Evolutionary conservation across 2,888 invertebrate genomes (phyloP).

Genomic region (Steinernema scapterisci): DNA sequence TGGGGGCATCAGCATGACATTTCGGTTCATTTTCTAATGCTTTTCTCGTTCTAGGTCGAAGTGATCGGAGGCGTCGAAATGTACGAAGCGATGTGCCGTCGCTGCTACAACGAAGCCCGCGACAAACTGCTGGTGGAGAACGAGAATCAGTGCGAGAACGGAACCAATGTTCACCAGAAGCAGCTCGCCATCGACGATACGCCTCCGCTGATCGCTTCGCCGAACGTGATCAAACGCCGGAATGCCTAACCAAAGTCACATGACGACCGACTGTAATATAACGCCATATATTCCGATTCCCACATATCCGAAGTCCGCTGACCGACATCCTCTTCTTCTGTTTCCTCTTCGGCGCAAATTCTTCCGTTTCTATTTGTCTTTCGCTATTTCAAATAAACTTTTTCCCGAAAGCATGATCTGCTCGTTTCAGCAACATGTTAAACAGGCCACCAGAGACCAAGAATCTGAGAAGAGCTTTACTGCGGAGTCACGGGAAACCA

Average conservation of each 20-base stretch:
- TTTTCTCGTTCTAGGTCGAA: conserved; percentile 41
- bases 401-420: too few relatives aligned
- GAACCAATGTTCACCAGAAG: not conserved
- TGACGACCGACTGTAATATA: too few relatives aligned
- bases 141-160: not conserved
- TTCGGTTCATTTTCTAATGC: too few relatives aligned
- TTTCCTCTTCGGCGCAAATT: too few relatives aligned
- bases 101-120: conserved; percentile 39
- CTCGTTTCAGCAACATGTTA: too few relatives aligned
- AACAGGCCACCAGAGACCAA: too few relatives aligned
- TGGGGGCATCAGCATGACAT: too few relatives aligned
- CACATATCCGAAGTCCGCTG: too few relatives aligned
- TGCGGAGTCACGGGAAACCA: not conserved
- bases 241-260: conserved; percentile 9
- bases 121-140: conserved; percentile 6
- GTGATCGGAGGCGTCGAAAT: conserved; percentile 50
- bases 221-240: conserved; percentile 1
- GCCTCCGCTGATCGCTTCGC: not conserved
- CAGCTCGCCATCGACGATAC: not conserved
- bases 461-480: too few relatives aligned
- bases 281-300: too few relatives aligned
- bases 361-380: not conserved
- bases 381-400: not conserved
- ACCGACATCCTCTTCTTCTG: too few relatives aligned
- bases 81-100: conserved; percentile 48